A percentile compares a stretch with the other conserved stretches of the same genome.
phyloP scores from a whole-genome alignment of 2,888 invertebrate genomes.

The Conomelus anceps region DNA sequence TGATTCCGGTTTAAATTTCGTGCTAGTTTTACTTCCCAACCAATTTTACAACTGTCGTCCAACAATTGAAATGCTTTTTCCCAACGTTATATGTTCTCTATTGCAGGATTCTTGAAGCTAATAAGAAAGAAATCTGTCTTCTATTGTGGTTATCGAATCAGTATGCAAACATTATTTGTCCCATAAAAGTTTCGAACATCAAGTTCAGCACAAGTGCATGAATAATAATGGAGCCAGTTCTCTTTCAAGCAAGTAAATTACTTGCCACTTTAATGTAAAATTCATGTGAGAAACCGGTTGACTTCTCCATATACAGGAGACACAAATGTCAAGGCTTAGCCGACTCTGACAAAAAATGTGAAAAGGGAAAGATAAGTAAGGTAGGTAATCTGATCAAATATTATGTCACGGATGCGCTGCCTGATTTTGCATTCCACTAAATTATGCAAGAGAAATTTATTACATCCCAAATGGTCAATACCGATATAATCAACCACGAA shows the following conservation, averaged over 20 bases:
- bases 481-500: not conserved
- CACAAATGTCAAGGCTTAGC: not conserved
- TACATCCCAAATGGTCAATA: not conserved
- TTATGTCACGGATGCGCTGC: not conserved
- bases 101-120: not conserved
- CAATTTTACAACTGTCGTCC: too few relatives aligned
- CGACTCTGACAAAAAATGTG: not conserved
- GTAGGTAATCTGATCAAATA: not conserved
- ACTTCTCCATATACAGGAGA: not conserved
- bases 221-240: not conserved
- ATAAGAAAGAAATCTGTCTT: not conserved
- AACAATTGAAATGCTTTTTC: not conserved
- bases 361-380: not conserved
- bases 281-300: not conserved
- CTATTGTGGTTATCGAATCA: too few relatives aligned
- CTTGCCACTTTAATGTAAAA: not conserved
- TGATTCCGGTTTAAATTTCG: too few relatives aligned
- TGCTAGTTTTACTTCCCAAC: too few relatives aligned
- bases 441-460: not conserved
- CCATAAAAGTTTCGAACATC: not conserved
- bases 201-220: not conserved
- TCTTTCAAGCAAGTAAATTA: not conserved
- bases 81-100: not conserved
- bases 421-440: not conserved
- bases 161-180: not conserved